A percentile compares a stretch with the other conserved stretches of the same genome.
Evolutionary conservation across 2,888 invertebrate genomes (phyloP).

Genomic region (Watsonalla cultraria): DNA sequence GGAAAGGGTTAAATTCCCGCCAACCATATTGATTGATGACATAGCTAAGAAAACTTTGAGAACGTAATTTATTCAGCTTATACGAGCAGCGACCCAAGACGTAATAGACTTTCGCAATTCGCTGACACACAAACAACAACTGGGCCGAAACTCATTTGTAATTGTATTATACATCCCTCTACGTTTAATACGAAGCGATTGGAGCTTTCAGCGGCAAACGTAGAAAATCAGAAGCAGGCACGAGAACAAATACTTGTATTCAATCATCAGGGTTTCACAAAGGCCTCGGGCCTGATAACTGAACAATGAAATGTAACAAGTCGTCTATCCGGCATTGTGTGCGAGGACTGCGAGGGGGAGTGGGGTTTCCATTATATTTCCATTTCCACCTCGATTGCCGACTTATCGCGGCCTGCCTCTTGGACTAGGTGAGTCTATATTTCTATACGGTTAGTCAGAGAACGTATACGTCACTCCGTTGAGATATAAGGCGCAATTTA

Average conservation of each 20-base stretch:
- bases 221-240: conserved; percentile 70
- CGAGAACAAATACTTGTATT: conserved; percentile 77
- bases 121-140: conserved; percentile 26
- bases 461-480: conserved; percentile 51
- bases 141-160: conserved; percentile 44
- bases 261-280: conserved; percentile 76
- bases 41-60: not conserved
- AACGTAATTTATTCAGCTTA: not conserved
- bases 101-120: not conserved
- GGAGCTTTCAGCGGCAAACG: conserved; percentile 64
- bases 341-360: conserved; percentile 41
- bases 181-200: conserved; percentile 57
- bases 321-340: conserved; percentile 76
- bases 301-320: conserved; percentile 79
- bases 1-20: not conserved
- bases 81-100: not conserved
- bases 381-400: conserved; percentile 77
- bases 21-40: not conserved
- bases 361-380: conserved; percentile 75
- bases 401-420: conserved; percentile 76
- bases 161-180: conserved; percentile 43
- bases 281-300: conserved; percentile 74
- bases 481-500: conserved; percentile 39
- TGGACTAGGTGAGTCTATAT: conserved; percentile 74
- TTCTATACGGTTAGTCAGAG: conserved; percentile 72